Evolutionary conservation across 2,888 invertebrate species (phyloP).

Genomic region (Drosophila rubida): DNA sequence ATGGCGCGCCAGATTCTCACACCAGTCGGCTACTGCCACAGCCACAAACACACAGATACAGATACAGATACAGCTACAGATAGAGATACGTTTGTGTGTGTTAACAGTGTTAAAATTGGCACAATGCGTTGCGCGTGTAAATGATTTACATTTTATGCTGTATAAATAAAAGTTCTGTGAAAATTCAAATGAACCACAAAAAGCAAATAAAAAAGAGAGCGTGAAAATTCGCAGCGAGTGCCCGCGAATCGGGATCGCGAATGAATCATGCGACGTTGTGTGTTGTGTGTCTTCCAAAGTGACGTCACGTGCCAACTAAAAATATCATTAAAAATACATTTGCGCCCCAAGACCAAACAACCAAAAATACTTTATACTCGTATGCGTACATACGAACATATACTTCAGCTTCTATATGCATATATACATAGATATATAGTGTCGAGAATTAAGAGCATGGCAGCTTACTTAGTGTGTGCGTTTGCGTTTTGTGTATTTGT

Average conservation of each 20-base stretch:
- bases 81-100: slow-evolving; percentile 46
- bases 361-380: slow-evolving; percentile 38
- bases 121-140: slow-evolving; percentile 64
- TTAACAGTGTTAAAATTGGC: slow-evolving; percentile 68
- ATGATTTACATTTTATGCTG: slow-evolving; percentile 61
- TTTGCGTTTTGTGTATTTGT: slow-evolving; percentile 10
- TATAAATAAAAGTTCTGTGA: slow-evolving; percentile 50
- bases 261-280: slow-evolving; percentile 51
- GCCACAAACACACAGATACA: slow-evolving; percentile 48
- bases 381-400: background rate
- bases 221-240: slow-evolving; percentile 32
- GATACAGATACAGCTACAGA: slow-evolving; percentile 32
- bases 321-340: slow-evolving; percentile 73
- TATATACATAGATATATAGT: slow-evolving; percentile 18
- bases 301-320: slow-evolving; percentile 76
- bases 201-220: slow-evolving; percentile 31
- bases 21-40: slow-evolving; percentile 26
- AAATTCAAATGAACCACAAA: slow-evolving; percentile 43
- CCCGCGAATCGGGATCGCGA: slow-evolving; percentile 39
- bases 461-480: slow-evolving; percentile 23
- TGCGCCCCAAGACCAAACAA: slow-evolving; percentile 49
- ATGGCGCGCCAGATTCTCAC: slow-evolving; percentile 54
- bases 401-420: background rate
- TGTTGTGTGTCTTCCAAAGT: slow-evolving; percentile 41
- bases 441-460: slow-evolving; percentile 70